Evolutionary conservation across 2,797 vertebrate genomes (phyloP).

Genomic region (Valencia hispanica): DNA sequence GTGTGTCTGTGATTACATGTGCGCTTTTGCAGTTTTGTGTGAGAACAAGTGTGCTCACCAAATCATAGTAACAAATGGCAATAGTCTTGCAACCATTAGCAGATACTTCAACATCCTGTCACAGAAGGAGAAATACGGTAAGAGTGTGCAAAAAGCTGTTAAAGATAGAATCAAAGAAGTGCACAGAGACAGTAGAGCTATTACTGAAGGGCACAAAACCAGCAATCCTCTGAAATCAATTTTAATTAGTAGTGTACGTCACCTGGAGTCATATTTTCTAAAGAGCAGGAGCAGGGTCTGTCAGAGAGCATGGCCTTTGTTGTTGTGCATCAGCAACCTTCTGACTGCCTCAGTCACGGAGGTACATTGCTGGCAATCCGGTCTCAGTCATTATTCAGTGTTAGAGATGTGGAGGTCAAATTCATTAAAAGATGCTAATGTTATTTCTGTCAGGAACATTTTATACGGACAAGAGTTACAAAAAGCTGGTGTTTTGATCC

Average conservation of each 20-base stretch:
- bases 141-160: conserved; percentile 13
- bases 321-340: conserved; percentile 45
- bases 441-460: conserved; percentile 21
- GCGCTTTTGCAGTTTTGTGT: background rate
- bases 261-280: conserved; percentile 62
- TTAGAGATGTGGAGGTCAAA: conserved; percentile 28
- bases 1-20: conserved; percentile 15
- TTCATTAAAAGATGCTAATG: conserved; percentile 43
- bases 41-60: background rate
- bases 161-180: conserved; percentile 12
- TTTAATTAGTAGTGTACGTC: conserved; percentile 65
- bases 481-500: conserved; percentile 15
- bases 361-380: conserved; percentile 23
- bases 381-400: conserved; percentile 32
- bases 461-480: conserved; percentile 16
- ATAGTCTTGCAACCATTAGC: conserved; percentile 45
- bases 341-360: conserved; percentile 36
- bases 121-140: conserved; percentile 18
- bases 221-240: conserved; percentile 73
- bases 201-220: conserved; percentile 75
- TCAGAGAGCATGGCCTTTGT: conserved; percentile 51
- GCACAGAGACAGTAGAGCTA: conserved; percentile 23
- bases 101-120: conserved; percentile 28
- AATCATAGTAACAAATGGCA: conserved; percentile 38
- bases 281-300: conserved; percentile 43